Base-by-base conservation (phyloP, 2,888 invertebrate genomes). In the Pseudococcus viburni region DNA sequence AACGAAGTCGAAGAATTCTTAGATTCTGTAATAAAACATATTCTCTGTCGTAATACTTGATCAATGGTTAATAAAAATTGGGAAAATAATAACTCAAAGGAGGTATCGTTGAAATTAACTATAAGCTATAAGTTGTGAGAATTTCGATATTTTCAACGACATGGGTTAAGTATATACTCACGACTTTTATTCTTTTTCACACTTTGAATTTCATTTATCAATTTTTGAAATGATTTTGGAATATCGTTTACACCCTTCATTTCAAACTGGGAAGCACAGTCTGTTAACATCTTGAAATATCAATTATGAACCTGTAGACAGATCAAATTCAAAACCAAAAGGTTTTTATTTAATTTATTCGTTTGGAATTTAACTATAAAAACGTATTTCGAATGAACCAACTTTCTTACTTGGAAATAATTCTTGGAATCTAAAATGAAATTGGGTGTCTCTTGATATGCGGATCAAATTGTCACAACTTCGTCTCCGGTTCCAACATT, bases 191-290 rank as follows among this genome's bases (percentile, higher is more conserved):
- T 64, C 15, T 12, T 17, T 19, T 46, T 42, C 19, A 46, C 46
- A 1, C 19, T 83, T 19, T 83, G 80, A 22, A 83, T 46, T 46
- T 83, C 42, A 19, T 83, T 83, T 8, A 83, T 42, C 17, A 83
- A 33, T 19, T 83, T 83, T 17, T 46, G 80, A 19, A 83, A 42
- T 4, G 80, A 83, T 83, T 83, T 83, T 9, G 77, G 77, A 33
- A 77, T 77, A 39, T 77, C 8, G 17, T 77, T 77, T 6, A 42
- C 17, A 39, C 39, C n/a, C 7, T 77, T 39, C 17, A 17, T 77
- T 39, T 77, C 77, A 77, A 33, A 77, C n/a, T 77, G 39, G 15
- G 77, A 77, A 33, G 17, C 39, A 9, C 6, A 39, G 39, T 77
- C 77, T 15, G 77, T 77, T 15, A 77, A 77, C 77, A 77, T 77